Evolutionary conservation across 1,140 invertebrate species (phyloP).

Genomic region (Prorops nasuta): DNA sequence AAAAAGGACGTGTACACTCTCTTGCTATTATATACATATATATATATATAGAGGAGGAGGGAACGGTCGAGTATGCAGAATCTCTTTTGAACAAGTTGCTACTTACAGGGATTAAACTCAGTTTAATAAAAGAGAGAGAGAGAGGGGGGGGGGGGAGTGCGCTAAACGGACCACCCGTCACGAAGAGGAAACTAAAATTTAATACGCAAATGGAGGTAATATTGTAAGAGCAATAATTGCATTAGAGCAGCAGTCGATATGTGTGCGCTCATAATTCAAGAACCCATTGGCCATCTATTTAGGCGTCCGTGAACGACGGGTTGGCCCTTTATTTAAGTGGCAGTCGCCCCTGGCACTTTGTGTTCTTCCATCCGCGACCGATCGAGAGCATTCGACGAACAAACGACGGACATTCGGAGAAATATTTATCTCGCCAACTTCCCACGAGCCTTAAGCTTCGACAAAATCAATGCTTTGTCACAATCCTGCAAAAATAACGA

Average conservation of each 20-base stretch:
- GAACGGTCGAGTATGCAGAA: too few relatives aligned
- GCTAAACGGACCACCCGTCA: too few relatives aligned
- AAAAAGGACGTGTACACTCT: too few relatives aligned
- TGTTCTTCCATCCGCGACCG: conserved; percentile 44
- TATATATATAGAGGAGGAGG: too few relatives aligned
- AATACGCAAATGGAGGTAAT: conserved; percentile 50
- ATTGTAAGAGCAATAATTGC: conserved; percentile 48
- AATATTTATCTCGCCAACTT: too few relatives aligned
- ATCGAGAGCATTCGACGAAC: conserved; percentile 30
- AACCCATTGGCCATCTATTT: conserved; percentile 47
- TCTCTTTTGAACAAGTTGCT: too few relatives aligned
- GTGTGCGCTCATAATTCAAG: conserved; percentile 46
- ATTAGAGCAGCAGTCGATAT: conserved; percentile 30
- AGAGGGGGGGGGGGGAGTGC: not conserved
- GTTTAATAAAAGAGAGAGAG: conserved; percentile 38
- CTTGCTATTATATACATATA: too few relatives aligned
- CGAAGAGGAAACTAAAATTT: conserved; percentile 40
- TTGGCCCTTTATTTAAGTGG: conserved; percentile 39
- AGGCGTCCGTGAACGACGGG: conserved; percentile 37
- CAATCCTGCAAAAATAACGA: too few relatives aligned
- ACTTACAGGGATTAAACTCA: conserved; percentile 48
- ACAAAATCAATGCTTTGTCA: too few relatives aligned
- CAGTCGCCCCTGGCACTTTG: conserved; percentile 23
- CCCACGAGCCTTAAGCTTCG: too few relatives aligned
- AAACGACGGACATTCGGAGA: conserved; percentile 9